Evolutionary conservation across 35 echinoderm and acorn worm species (phyloP).

Genomic region (Eucidaris tribuloides): DNA sequence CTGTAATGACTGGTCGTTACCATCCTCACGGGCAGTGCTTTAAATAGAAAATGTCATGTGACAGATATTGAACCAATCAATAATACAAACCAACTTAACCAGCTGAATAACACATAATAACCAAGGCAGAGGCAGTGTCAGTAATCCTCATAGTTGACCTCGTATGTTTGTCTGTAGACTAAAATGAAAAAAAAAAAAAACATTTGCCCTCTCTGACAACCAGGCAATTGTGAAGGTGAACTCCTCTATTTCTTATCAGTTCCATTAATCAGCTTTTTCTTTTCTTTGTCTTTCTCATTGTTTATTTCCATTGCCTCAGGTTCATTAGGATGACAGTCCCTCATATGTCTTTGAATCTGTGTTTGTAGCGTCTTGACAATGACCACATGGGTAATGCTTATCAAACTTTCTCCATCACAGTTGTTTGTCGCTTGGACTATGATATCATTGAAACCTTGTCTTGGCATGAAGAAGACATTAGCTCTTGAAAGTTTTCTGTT

Average conservation of each 20-base stretch:
- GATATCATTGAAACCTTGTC: too few species aligned
- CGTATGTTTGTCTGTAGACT: neutral
- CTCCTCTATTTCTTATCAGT: neutral
- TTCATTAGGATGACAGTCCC: neutral
- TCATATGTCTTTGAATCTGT: neutral
- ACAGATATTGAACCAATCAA: too few species aligned
- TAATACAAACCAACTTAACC: too few species aligned
- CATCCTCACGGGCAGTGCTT: too few species aligned
- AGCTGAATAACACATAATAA: neutral
- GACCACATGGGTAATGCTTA: neutral
- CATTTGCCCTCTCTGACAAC: neutral
- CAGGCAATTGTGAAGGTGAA: neutral
- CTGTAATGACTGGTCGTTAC: too few species aligned
- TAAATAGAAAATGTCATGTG: too few species aligned
- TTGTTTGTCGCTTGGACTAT: neutral
- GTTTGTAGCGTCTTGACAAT: conserved; percentile 3
- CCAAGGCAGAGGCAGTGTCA: neutral
- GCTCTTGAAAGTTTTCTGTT: too few species aligned
- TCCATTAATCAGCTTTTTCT: conserved; percentile 4
- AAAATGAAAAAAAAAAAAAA: neutral
- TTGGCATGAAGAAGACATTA: too few species aligned
- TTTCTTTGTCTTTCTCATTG: neutral
- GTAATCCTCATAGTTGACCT: neutral
- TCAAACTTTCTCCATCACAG: neutral
- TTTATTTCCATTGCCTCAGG: neutral